Conservation (phyloP, 1,140 invertebrate genomes). For the Mylabris phalerata region DNA sequence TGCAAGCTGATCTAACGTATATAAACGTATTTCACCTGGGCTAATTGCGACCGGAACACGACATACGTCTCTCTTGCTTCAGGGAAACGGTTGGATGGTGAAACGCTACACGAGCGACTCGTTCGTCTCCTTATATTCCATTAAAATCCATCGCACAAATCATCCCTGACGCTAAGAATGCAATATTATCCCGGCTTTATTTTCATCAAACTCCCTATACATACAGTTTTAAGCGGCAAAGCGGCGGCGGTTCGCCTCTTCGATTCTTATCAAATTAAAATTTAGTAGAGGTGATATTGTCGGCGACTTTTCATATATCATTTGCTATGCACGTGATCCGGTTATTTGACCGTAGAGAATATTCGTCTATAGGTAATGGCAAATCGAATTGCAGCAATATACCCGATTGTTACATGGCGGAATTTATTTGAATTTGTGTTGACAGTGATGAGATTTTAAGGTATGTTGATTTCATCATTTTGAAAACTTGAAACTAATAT, state of each 20-base stretch:
- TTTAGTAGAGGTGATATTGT: slow-evolving; percentile 18
- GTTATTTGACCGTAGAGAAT: neutral
- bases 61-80: slow-evolving; percentile 7
- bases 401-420: too few relatives aligned
- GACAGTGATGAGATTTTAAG: too few relatives aligned
- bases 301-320: slow-evolving; percentile 15
- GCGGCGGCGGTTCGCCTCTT: neutral
- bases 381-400: too few relatives aligned
- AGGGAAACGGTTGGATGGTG: neutral
- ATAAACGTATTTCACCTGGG: slow-evolving; percentile 16
- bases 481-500: slow-evolving; percentile 23
- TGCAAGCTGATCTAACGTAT: slow-evolving; percentile 11
- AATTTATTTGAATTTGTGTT: too few relatives aligned
- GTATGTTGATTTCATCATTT: neutral
- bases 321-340: slow-evolving; percentile 18
- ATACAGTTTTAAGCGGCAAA: slow-evolving; percentile 8
- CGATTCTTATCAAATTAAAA: slow-evolving; percentile 23
- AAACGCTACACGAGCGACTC: neutral
- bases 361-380: too few relatives aligned
- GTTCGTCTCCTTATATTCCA: slow-evolving; percentile 9
- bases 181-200: slow-evolving; percentile 12
- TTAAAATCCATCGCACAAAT: slow-evolving; percentile 10
- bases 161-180: slow-evolving; percentile 12
- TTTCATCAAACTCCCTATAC: slow-evolving; percentile 13
- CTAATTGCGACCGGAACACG: slow-evolving; percentile 11